phyloP scores from a whole-genome alignment of 2,113 vertebrate species.

The Megalops atlanticus region DNA sequence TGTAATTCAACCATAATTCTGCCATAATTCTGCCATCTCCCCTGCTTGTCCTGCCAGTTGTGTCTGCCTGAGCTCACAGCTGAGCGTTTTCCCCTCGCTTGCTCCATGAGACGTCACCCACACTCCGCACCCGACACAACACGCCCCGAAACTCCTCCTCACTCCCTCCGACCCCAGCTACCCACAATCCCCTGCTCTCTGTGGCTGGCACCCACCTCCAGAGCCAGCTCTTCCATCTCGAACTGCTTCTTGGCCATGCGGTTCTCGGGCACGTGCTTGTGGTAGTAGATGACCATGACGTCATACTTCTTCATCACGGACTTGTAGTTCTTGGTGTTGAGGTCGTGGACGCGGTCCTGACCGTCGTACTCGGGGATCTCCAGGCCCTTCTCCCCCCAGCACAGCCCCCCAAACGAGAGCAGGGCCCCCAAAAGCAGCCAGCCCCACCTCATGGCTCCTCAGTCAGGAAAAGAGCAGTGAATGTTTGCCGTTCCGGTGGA shows the following conservation, averaged over 20 bases:
- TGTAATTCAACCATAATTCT: no score
- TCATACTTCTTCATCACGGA: constrained; percentile 86
- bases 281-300: constrained; percentile 87
- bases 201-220: constrained; percentile 78
- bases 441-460: constrained; percentile 69
- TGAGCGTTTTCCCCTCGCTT: no score
- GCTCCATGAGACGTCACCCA: no score
- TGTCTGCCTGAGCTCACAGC: no score
- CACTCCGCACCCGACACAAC: no score
- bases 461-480: neutral
- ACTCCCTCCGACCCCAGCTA: neutral
- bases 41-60: no score
- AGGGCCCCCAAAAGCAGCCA: constrained; percentile 69
- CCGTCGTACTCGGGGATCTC: constrained; percentile 87
- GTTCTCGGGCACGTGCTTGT: constrained; percentile 76
- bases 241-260: constrained; percentile 80
- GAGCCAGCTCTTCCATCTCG: constrained; percentile 83
- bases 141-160: neutral
- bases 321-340: constrained; percentile 85
- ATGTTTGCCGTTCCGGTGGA: constrained; percentile 55
- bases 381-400: constrained; percentile 75
- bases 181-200: neutral
- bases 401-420: constrained; percentile 57
- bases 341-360: constrained; percentile 79
- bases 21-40: no score